Conservation (phyloP, 1,140 invertebrate species). For the Drosophila suzukii region DNA sequence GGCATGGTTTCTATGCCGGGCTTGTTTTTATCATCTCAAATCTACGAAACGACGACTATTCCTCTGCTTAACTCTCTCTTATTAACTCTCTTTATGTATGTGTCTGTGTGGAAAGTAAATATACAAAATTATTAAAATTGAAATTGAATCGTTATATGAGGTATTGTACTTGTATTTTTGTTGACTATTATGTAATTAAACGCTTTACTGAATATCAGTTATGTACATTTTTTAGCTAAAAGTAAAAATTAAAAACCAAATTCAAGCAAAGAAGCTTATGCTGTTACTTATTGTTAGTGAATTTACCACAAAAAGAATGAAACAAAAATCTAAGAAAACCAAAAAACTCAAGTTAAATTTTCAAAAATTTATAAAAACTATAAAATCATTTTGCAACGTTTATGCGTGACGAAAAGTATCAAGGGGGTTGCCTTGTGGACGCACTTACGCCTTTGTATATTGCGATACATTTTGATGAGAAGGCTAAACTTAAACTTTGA, state of each 20-base stretch:
- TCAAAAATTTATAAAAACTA: constrained; percentile 45
- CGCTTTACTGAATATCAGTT: constrained; percentile 80
- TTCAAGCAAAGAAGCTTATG: constrained; percentile 56
- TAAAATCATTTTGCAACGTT: constrained; percentile 51
- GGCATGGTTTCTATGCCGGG: constrained; percentile 9
- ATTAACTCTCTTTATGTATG: constrained; percentile 48
- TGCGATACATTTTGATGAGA: constrained; percentile 54
- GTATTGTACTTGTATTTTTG: constrained; percentile 74
- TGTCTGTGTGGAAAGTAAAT: constrained; percentile 52
- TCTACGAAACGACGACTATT: constrained; percentile 16
- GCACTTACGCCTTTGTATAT: constrained; percentile 50
- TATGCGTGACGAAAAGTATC: constrained; percentile 22
- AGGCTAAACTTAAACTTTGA: constrained; percentile 62
- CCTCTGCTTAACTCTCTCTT: constrained; percentile 57
- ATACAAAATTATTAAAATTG: constrained; percentile 53
- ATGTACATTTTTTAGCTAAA: constrained; percentile 71
- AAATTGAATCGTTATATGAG: constrained; percentile 57
- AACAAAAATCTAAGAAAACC: constrained; percentile 16
- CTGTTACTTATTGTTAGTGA: constrained; percentile 77
- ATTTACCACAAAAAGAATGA: constrained; percentile 52
- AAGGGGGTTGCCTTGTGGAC: constrained; percentile 31
- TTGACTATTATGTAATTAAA: constrained; percentile 81
- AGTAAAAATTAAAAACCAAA: constrained; percentile 42
- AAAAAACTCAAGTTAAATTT: constrained; percentile 57
- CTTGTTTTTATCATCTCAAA: constrained; percentile 23